A percentile compares a stretch with the other conserved stretches of the same genome.
phyloP scores from a whole-genome alignment of 2,797 vertebrate species.

The Sitta carolinensis region DNA sequence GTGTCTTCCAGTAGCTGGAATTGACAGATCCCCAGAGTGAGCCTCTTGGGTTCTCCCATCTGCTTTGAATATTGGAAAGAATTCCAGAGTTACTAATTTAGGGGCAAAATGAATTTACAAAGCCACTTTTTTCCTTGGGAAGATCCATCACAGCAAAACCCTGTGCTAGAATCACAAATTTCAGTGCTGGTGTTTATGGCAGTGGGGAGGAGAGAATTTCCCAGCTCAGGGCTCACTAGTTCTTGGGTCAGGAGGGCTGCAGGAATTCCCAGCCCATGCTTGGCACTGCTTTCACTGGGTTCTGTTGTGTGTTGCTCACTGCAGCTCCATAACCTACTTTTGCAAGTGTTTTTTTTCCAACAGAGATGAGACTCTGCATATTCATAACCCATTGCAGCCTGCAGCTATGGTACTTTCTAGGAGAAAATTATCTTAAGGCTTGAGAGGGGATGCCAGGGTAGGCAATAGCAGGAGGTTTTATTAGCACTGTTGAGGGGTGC shows the following conservation, averaged over 20 bases:
- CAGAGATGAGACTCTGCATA: not conserved
- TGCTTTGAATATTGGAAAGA: not conserved
- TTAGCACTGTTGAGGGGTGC: not conserved
- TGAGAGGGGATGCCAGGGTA: not conserved
- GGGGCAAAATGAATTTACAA: not conserved
- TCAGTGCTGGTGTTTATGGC: not conserved
- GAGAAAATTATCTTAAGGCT: not conserved
- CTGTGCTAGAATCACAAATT: not conserved
- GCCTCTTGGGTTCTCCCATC: not conserved
- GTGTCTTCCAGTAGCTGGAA: not conserved
- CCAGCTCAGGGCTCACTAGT: not conserved
- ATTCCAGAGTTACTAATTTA: not conserved
- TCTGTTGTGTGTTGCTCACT: not conserved
- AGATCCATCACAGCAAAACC: rapidly evolving
- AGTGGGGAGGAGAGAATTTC: not conserved
- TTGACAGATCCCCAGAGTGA: not conserved
- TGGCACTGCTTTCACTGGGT: not conserved
- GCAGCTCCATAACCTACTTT: not conserved
- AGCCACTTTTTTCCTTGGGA: not conserved
- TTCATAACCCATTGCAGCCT: not conserved
- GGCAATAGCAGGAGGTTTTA: not conserved
- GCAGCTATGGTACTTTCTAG: not conserved
- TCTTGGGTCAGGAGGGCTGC: not conserved
- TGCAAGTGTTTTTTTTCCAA: not conserved
- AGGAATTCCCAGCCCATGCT: not conserved